A percentile compares a stretch with the other conserved stretches of the same genome.
Evolutionary conservation across 2,888 invertebrate species (phyloP).

Genomic region (Horisme vitalbata): DNA sequence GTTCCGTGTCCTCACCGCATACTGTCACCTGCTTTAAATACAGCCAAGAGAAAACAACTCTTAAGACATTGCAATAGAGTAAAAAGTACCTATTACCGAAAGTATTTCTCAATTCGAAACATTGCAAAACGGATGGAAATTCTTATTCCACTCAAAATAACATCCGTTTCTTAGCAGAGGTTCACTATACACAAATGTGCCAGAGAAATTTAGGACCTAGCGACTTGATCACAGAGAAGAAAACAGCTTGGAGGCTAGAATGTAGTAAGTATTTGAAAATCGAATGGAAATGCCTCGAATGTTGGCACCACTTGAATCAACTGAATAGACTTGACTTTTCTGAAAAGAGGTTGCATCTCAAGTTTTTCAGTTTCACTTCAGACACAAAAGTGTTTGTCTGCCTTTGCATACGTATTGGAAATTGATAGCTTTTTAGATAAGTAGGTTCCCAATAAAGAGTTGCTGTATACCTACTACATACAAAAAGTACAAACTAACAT

Average conservation of each 20-base stretch:
- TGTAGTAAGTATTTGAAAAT: constrained; percentile 43
- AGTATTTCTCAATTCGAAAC: constrained; percentile 54
- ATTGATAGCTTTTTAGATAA: too few species aligned
- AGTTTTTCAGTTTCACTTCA: too few species aligned
- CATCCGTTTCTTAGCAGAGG: constrained; percentile 75
- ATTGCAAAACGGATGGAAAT: constrained; percentile 72
- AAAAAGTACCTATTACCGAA: constrained; percentile 30
- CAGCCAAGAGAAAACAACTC: constrained; percentile 36
- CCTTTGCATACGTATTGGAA: too few species aligned
- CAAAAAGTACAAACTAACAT: too few species aligned
- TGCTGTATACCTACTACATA: too few species aligned
- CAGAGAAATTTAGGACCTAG: constrained; percentile 30
- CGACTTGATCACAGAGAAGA: constrained; percentile 10
- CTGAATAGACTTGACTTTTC: constrained; percentile 44
- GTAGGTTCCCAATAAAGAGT: too few species aligned
- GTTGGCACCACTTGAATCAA: constrained; percentile 53
- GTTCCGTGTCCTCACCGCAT: constrained; percentile 64
- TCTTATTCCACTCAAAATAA: constrained; percentile 80
- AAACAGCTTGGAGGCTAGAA: constrained; percentile 22
- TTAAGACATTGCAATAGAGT: constrained; percentile 22
- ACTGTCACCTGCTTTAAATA: constrained; percentile 56
- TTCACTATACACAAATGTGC: constrained; percentile 42
- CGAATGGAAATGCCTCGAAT: constrained; percentile 42
- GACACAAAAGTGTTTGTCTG: too few species aligned
- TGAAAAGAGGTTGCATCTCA: too few species aligned